phyloP scores from a whole-genome alignment of 2,113 vertebrate species.

The Xiphorhynchus elegans region DNA sequence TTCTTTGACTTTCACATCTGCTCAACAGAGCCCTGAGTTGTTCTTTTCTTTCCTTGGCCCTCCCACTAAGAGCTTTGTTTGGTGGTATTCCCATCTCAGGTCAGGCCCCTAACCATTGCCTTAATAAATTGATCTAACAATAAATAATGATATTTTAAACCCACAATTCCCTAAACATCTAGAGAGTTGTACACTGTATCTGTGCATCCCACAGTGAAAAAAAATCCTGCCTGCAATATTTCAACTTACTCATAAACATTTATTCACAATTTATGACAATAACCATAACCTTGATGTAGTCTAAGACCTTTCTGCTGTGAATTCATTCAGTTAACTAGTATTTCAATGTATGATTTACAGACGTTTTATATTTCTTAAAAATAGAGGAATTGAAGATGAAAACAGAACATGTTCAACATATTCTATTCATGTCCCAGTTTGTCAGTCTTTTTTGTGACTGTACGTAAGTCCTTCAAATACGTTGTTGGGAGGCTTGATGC shows the following conservation, averaged over 20 bases:
- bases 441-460: background rate
- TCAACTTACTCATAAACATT: slow-evolving; percentile 8
- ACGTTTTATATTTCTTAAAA: background rate
- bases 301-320: slow-evolving; percentile 9
- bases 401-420: background rate
- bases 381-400: background rate
- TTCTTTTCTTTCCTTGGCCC: background rate
- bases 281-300: background rate
- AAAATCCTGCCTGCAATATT: background rate
- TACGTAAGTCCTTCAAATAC: rapidly evolving
- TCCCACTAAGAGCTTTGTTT: background rate
- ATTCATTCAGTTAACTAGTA: slow-evolving; percentile 12
- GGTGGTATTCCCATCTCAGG: background rate
- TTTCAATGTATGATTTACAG: background rate
- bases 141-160: background rate
- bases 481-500: background rate
- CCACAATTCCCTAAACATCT: background rate
- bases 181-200: background rate
- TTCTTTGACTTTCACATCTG: background rate
- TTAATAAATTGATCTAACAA: background rate
- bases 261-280: slow-evolving; percentile 9
- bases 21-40: background rate
- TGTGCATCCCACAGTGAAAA: background rate
- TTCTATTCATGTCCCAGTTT: background rate
- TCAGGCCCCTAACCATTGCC: background rate